Base-by-base conservation (phyloP, 2,888 invertebrate genomes). In the Philaethria dido region DNA sequence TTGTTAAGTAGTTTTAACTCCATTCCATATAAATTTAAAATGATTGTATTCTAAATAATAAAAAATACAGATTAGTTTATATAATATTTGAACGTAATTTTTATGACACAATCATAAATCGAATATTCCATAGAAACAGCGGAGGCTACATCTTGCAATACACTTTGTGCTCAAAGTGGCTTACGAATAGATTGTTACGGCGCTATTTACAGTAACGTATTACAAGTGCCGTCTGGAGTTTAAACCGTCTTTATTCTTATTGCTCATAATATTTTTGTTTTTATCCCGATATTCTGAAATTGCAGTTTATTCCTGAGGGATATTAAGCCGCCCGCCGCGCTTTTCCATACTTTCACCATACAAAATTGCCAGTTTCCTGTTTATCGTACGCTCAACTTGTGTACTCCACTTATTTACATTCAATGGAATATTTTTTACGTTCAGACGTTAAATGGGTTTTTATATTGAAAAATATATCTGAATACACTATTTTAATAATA, bases 221-320 rank as follows among this genome's bases (percentile, higher is more conserved):
- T 77, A 77, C 78, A 80, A 80, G 75, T 74, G 73, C 73, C 72
- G 83, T 83, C 85, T 86, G 77, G 80, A 80, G 80, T 75, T 75
- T 71, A 73, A 74, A 77, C 77, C 74, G 77, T 72, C 72, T 80
- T 81, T 81, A 82, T 82, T 78, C 78, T 83, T 81, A 87, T 83
- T 80, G 80, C 80, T 80, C 66, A 80, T 84, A 88, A 86, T 88
- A 86, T 88, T 86, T 85, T 84, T 82, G 81, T 85, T 80, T 83
- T 82, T 78, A 76, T 80, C 78, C 79, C 82, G 80, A 85, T 87
- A 79, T 78, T 81, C 79, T 81, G 85, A 89, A 90, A 90, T 89
- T 88, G 90, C 88, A 82, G 78, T 82, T 73, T 82, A 80, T 82
- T 88, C 90, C 89, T 87, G 68, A 71, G 89, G 89, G 89, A 90